Conservation (phyloP, 2,888 invertebrate genomes). For the Augiades crinisus region DNA sequence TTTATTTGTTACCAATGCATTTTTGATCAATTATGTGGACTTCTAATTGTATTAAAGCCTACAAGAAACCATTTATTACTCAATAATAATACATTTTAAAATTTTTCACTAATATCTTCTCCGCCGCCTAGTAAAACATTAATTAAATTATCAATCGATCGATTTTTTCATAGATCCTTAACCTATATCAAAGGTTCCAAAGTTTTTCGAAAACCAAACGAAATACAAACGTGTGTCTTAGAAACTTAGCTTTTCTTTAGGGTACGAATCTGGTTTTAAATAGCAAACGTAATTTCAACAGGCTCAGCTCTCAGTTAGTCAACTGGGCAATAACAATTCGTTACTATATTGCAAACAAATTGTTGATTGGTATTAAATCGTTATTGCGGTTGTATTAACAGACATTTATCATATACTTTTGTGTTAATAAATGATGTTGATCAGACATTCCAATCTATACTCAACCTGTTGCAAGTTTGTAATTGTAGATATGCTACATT, state of each 20-base stretch:
- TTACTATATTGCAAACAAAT: slow-evolving; percentile 22
- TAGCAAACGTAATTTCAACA: slow-evolving; percentile 16
- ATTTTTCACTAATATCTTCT: no score
- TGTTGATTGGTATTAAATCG: slow-evolving; percentile 43
- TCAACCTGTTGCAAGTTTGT: neutral
- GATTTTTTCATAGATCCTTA: no score
- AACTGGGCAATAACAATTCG: slow-evolving; percentile 22
- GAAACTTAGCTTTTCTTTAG: neutral
- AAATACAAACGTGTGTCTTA: neutral
- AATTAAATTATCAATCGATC: no score
- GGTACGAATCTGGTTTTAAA: neutral
- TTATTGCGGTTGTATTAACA: slow-evolving; percentile 43
- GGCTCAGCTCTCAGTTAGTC: slow-evolving; percentile 18
- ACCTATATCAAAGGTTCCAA: no score
- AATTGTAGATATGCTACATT: no score
- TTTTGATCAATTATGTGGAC: no score
- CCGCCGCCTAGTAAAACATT: no score
- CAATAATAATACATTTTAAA: no score
- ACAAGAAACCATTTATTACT: no score
- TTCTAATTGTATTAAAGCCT: no score
- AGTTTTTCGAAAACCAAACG: neutral
- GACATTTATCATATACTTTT: slow-evolving; percentile 42
- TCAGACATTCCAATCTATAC: slow-evolving; percentile 38
- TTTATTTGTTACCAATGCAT: no score
- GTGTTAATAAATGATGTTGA: slow-evolving; percentile 37